Evolutionary conservation across 92 coral and sea anemone species (phyloP), one percentile per base, ranked within the genome.

Genomic region (Diadumene lineata): DNA sequence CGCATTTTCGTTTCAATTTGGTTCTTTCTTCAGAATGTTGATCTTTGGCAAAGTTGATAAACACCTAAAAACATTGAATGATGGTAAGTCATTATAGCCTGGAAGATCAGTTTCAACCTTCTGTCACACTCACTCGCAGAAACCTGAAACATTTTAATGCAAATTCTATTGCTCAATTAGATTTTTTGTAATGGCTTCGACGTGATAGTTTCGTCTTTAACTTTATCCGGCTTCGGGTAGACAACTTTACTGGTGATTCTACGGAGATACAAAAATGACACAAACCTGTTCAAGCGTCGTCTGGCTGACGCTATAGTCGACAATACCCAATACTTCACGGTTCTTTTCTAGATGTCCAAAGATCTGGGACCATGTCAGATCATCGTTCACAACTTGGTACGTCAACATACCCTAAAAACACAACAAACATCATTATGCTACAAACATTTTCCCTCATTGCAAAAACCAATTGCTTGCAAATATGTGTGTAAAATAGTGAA

Each of bases 241-340:
- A n/a, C n/a, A n/a, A n/a, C n/a, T n/a, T n/a, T n/a, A n/a, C n/a
- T n/a, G n/a, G n/a, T n/a, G n/a, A n/a, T n/a, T n/a, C n/a, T n/a
- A n/a, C n/a, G n/a, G n/a, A n/a, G n/a, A n/a, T n/a, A n/a, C n/a
- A n/a, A n/a, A n/a, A n/a, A n/a, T n/a, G n/a, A n/a, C n/a, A n/a
- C n/a, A 38, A 4, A 92, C 98, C 98, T 92, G 97, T 50, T 94
- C 98, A 60, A 94, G 84, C 6, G 94, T 81, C 28, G 98, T 94
- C 50, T 94, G 98, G 71, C 98, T 94, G 73, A 94, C 98, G 66
- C 97, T 92, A 85, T 94, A 94, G 91, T 94, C 98, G 31, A 94
- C 83, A 64, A 94, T 89, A 31, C 84, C 86, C 43, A 94, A 76
- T 31, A 62, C 56, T 76, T 77, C 75, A 53, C 92, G 90, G 60